These are phyloP conservation scores for Aplochiton taeniatus DNA, from an alignment of 2,797 vertebrate genomes.

Conservation along the genomic window DNA sequence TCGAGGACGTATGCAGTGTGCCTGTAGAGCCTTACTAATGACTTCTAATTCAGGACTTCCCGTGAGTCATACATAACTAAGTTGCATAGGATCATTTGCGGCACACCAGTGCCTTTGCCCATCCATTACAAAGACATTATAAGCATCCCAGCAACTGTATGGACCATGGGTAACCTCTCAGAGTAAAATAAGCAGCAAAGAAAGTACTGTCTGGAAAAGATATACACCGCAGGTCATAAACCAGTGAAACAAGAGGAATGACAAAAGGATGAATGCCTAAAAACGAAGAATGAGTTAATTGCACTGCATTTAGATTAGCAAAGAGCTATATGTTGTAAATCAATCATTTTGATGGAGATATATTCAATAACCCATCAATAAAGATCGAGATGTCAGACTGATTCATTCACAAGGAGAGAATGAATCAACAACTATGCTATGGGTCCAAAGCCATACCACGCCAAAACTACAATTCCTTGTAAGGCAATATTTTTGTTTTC, in stretches of 20 bases:
- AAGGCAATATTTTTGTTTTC: neutral
- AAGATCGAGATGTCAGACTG: too few relatives aligned
- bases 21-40: neutral
- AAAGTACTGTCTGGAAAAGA: accelerated
- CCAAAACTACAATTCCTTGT: slow-evolving; percentile 13
- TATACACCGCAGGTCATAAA: too few relatives aligned
- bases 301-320: too few relatives aligned
- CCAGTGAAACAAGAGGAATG: too few relatives aligned
- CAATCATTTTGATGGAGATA: neutral
- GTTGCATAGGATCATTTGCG: slow-evolving; percentile 9
- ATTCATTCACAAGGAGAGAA: neutral
- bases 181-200: neutral
- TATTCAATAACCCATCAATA: too few relatives aligned
- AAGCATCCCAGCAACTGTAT: neutral
- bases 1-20: neutral
- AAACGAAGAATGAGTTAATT: too few relatives aligned
- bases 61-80: neutral
- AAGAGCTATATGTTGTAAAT: neutral
- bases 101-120: neutral
- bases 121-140: slow-evolving; percentile 6
- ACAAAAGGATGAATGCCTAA: too few relatives aligned
- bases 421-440: slow-evolving; percentile 7
- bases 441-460: slow-evolving; percentile 7
- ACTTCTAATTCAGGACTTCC: neutral
- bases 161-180: neutral